Percentiles rank a stretch among this genome's conserved stretches.
These are phyloP conservation scores for Cheirogaleus major DNA, from an alignment of 2,797 vertebrate species.

Conservation along the genomic window DNA sequence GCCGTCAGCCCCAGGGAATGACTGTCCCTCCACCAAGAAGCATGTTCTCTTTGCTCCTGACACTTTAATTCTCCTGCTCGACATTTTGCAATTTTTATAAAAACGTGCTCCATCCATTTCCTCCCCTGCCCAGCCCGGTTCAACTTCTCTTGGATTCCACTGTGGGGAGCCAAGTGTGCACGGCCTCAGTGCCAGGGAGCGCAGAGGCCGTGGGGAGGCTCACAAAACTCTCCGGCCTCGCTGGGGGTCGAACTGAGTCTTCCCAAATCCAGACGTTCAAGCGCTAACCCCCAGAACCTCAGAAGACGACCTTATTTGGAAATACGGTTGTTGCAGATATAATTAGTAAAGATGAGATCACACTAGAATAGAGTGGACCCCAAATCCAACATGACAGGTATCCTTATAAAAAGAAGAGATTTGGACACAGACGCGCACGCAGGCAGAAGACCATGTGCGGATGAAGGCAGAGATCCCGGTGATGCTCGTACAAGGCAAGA, in stretches of 20 bases:
- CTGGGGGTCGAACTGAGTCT: fast-evolving
- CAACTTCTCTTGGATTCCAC: background rate
- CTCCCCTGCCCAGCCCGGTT: fast-evolving
- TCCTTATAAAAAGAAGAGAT: background rate
- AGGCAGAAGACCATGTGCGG: background rate
- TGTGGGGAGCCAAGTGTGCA: background rate
- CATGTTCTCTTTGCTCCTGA: fast-evolving
- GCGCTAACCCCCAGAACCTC: background rate
- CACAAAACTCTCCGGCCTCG: background rate
- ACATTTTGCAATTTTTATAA: background rate
- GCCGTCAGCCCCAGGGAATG: fast-evolving
- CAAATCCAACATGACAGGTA: too few relatives aligned
- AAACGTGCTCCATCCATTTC: background rate
- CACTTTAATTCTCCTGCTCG: background rate
- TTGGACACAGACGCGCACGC: background rate
- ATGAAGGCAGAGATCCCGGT: background rate
- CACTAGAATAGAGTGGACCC: background rate
- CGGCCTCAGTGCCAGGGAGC: background rate
- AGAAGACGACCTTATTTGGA: background rate
- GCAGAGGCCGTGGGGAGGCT: background rate
- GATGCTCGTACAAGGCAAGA: background rate
- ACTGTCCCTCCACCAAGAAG: background rate
- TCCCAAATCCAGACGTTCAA: background rate
- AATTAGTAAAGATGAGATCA: background rate
- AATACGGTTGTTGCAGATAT: background rate